Evolutionary conservation across 2,888 invertebrate species (phyloP), one percentile per base, ranked within the genome.

Genomic region (Oscheius sp.): DNA sequence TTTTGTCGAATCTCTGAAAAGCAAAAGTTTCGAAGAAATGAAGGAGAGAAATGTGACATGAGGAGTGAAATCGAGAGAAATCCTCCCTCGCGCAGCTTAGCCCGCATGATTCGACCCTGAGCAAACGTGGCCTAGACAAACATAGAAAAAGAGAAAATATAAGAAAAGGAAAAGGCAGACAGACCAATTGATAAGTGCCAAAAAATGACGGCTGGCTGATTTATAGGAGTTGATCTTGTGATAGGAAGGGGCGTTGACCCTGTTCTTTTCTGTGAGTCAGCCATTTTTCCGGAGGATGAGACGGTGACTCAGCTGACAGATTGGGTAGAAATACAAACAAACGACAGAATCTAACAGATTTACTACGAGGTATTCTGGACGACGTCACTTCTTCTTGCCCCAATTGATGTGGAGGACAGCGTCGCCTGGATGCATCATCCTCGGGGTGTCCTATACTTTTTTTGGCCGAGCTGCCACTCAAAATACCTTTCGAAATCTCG

Each of bases 381-480:
- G n/a, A 58, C 27, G 29, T 61, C 45, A 61, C 12, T 61, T 61
- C 43, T n/a, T 59, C 41, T 29, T 18, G 21, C 69, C 63, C 80
- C 80, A 80, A 29, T 75, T 76, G 18, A 80, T 75, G 69, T 73
- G 73, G 21, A 75, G 73, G 23, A 69, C 58, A 18, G 78, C 78
- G 59, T 80, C 78, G 27, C 68, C 70, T 55, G 80, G 80, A 64
- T 74, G 76, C 77, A 80, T 80, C 56, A 80, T 64, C 71, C 80
- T 76, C 69, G 80, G 80, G 72, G 80, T 74, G 74, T 80, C 75
- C 80, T 80, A 73, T 76, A 80, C 75, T 66, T 49, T 5, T 49
- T 21, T 49, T 21, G 16, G 5, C 21, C 3, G 16, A 7, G 5
- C 21, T 13, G 5, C 21, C 3, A 18, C 27, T 43, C n/a, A n/a